A percentile compares a stretch with the other conserved stretches of the same genome.
Evolutionary conservation across 2,797 vertebrate genomes (phyloP).

Genomic region (Gambusia yucatana): DNA sequence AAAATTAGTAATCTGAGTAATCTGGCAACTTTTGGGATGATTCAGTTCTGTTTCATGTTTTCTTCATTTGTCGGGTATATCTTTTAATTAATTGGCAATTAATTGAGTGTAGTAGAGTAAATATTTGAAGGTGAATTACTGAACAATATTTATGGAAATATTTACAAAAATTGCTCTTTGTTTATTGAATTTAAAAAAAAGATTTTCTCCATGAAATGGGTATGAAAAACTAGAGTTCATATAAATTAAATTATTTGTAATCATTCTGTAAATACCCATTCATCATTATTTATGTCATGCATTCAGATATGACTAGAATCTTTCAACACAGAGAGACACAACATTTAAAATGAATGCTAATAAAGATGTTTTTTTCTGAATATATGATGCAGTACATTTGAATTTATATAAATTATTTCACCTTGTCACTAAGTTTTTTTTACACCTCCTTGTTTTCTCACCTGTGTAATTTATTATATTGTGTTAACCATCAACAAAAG

Average conservation of each 20-base stretch:
- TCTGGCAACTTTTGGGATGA: background rate
- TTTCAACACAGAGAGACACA: background rate
- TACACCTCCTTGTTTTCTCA: constrained; percentile 6
- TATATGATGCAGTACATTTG: background rate
- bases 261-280: background rate
- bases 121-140: background rate
- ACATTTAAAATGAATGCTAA: background rate
- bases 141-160: background rate
- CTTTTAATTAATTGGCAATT: background rate
- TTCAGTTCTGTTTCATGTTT: background rate
- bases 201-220: background rate
- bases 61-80: background rate
- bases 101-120: background rate
- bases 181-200: background rate
- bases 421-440: constrained; percentile 5
- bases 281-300: background rate
- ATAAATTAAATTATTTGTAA: background rate
- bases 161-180: background rate
- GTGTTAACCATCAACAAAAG: background rate
- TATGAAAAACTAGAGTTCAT: background rate
- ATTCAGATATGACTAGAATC: background rate
- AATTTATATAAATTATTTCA: background rate
- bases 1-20: background rate
- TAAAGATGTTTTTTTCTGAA: background rate
- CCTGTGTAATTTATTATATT: background rate